Evolutionary conservation across 53 echinoderm and acorn worm genomes (phyloP), one percentile per base, ranked within the genome.

Genomic region (Mesocentrotus franciscanus): DNA sequence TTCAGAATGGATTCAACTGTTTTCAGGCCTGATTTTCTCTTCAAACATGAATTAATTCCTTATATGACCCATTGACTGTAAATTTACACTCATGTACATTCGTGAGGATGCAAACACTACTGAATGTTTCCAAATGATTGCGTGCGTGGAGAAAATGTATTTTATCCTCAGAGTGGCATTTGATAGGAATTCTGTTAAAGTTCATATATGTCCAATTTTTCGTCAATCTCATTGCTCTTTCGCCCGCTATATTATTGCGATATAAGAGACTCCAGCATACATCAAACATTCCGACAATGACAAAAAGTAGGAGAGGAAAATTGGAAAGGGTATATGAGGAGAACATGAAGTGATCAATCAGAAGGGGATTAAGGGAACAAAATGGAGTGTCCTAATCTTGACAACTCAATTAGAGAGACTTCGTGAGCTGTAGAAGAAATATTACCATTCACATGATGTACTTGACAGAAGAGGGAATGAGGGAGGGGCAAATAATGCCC

Each of bases 331-430:
- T 10, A 91, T 56, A 87, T 87, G 39, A 61, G 91, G 26, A 62
- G 91, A 64, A 91, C 58, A 91, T 91, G 66, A 35, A 91, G 13
- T 66, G 91, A 91, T 91, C 91, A 64, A 91, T 91, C 91, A 91
- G 32, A 2, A 1, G 9, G 2, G 36, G 91, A 91, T 91, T 91
- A 91, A 15, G 20, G 91, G 18, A 64, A 91, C 91, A 91, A 91
- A 66, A 91, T 91, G 91, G 10, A 32, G 62, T 20, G 66, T 18
- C 20, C 91, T 64, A 64, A 66, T 66, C 29, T 66, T 91, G 91
- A 91, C 91, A 91, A 91, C 91, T 64, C 91, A 91, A 91, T 91
- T 64, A 64, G 91, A 57, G 27, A 58, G 87, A 27, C 84, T 76
- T 76, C 76, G 33, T 30, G 30, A 76, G 76, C 30, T 76, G 76